Evolutionary conservation across 2,113 vertebrate genomes (phyloP).

Genomic region (Bubo blakistoni): DNA sequence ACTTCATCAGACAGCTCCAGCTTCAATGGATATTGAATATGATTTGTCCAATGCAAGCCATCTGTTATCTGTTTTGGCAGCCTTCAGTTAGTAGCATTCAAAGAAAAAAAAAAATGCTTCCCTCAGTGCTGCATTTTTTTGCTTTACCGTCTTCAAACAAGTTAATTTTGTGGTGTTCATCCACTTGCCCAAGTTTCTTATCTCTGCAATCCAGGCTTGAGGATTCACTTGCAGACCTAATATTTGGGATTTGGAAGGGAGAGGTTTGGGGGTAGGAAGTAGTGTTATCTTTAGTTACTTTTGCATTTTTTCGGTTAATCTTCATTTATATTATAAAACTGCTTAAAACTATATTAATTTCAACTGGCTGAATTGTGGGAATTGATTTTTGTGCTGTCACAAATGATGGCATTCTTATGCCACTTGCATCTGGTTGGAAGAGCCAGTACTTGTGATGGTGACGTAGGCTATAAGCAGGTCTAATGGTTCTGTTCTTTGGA

Average conservation of each 20-base stretch:
- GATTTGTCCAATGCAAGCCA: neutral
- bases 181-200: conserved; percentile 43
- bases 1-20: neutral
- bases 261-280: neutral
- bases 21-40: conserved; percentile 26
- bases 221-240: neutral
- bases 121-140: neutral
- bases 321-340: neutral
- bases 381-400: neutral
- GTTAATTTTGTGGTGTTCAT: conserved; percentile 31
- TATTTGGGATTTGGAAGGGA: neutral
- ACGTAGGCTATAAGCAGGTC: rapidly evolving
- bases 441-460: neutral
- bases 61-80: conserved; percentile 56
- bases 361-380: neutral
- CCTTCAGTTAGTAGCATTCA: conserved; percentile 24
- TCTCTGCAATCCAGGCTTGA: conserved; percentile 51
- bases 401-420: neutral
- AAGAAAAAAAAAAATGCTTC: neutral
- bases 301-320: neutral
- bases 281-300: neutral
- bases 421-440: neutral
- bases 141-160: conserved; percentile 50
- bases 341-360: neutral
- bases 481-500: neutral